Percentiles rank a stretch among this genome's conserved stretches.
phyloP scores from a whole-genome alignment of 2,888 invertebrate species.

The Ophonus ardosiacus region DNA sequence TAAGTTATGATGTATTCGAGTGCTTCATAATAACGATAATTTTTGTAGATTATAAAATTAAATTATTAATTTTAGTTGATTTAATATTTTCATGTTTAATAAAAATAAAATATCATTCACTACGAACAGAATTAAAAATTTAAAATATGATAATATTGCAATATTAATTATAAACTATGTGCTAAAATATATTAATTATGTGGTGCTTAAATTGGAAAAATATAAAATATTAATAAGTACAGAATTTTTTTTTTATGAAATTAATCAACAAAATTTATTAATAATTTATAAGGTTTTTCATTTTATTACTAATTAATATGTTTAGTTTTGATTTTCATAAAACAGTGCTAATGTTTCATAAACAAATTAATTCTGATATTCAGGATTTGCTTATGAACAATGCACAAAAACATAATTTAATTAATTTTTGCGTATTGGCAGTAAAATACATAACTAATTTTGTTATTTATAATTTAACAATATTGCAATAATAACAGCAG shows the following conservation, averaged over 20 bases:
- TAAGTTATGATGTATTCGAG: no score
- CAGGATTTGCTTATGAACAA: not conserved
- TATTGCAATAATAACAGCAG: not conserved
- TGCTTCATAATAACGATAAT: no score
- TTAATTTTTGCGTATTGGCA: not conserved
- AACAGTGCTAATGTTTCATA: not conserved
- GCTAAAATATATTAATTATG: no score
- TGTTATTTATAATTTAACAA: not conserved
- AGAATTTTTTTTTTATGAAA: not conserved
- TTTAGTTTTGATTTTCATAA: not conserved
- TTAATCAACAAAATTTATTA: not conserved
- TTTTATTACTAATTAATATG: not conserved
- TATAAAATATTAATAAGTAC: not conserved
- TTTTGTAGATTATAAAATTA: no score
- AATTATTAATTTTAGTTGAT: no score
- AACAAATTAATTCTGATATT: conserved; percentile 6
- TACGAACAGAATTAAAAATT: no score
- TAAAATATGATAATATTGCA: no score
- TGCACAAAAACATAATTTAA: not conserved
- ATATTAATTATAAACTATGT: no score
- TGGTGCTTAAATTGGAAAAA: not conserved
- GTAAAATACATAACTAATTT: not conserved
- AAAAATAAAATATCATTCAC: no score
- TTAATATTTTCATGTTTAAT: no score
- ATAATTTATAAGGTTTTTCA: not conserved